Conservation (phyloP, 1,140 invertebrate genomes). For the Orussus abietinus region DNA sequence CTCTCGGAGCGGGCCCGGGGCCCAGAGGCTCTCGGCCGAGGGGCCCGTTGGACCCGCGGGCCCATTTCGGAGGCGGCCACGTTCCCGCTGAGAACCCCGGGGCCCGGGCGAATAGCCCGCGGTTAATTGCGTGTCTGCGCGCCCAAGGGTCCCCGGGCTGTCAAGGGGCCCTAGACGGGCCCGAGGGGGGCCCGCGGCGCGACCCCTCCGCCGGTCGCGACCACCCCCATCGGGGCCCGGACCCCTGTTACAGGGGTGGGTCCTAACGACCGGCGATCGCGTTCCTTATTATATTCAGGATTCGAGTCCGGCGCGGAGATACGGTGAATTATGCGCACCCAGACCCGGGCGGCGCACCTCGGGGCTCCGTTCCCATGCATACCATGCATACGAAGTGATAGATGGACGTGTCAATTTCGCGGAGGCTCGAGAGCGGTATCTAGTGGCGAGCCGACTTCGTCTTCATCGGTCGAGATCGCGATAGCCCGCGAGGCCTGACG, state of each 20-base stretch:
- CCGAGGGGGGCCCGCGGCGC: background rate
- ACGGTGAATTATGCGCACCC: slow-evolving; percentile 33
- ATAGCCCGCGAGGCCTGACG: too few species aligned
- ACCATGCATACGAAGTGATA: slow-evolving; percentile 33
- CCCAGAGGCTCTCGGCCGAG: too few species aligned
- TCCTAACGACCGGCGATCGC: too few species aligned
- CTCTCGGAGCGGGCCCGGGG: too few species aligned
- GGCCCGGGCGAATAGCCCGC: slow-evolving; percentile 39
- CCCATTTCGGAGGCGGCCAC: background rate
- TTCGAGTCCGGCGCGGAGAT: slow-evolving; percentile 35
- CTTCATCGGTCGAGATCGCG: slow-evolving; percentile 29
- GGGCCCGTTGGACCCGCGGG: background rate
- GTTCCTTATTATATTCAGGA: too few species aligned
- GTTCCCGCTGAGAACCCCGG: slow-evolving; percentile 24
- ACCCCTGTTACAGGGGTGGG: too few species aligned
- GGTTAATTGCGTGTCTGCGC: slow-evolving; percentile 50
- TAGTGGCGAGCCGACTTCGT: slow-evolving; percentile 26
- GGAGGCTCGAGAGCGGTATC: slow-evolving; percentile 27
- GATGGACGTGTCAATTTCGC: slow-evolving; percentile 43
- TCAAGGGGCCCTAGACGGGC: slow-evolving; percentile 20
- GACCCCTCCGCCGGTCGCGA: too few species aligned
- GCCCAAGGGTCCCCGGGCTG: slow-evolving; percentile 41
- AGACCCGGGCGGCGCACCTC: slow-evolving; percentile 20
- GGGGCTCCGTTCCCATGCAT: slow-evolving; percentile 30
- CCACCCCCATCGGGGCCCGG: too few species aligned